These are phyloP conservation scores for Pyrochroa serraticornis DNA, from an alignment of 2,888 invertebrate genomes.

Conservation along the genomic window DNA sequence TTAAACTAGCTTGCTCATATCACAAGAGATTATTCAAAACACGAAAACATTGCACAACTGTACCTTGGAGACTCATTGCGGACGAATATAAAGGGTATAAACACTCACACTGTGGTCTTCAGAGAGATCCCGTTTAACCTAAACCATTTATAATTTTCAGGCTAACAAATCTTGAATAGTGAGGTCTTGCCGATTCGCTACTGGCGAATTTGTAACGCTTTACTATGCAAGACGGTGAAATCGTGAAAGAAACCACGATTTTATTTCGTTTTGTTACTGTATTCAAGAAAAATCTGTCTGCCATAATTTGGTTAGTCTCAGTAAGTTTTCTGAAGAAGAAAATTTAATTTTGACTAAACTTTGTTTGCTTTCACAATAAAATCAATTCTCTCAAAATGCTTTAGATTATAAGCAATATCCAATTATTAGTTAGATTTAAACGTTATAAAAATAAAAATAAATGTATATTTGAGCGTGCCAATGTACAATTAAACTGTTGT, in stretches of 20 bases:
- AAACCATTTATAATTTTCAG: not conserved
- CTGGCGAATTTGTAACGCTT: not conserved
- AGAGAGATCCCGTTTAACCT: slow-evolving; percentile 11
- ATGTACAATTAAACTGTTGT: too few relatives aligned
- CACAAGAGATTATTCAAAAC: slow-evolving; percentile 18
- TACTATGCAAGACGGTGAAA: slow-evolving; percentile 5
- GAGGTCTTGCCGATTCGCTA: too few relatives aligned
- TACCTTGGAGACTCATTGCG: slow-evolving; percentile 11
- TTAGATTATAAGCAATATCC: slow-evolving; percentile 2
- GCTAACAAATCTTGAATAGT: not conserved
- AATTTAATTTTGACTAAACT: slow-evolving; percentile 17
- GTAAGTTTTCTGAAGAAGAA: slow-evolving; percentile 15
- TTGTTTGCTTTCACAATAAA: slow-evolving; percentile 14
- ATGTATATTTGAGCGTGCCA: too few relatives aligned
- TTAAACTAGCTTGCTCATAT: slow-evolving; percentile 15
- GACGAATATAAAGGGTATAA: slow-evolving; percentile 25
- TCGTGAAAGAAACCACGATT: slow-evolving; percentile 9
- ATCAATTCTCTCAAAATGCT: slow-evolving; percentile 9
- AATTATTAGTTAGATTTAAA: not conserved
- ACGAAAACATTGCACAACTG: slow-evolving; percentile 25
- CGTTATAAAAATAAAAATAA: too few relatives aligned
- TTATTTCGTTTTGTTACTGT: slow-evolving; percentile 12
- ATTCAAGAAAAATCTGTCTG: slow-evolving; percentile 16
- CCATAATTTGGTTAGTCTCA: slow-evolving; percentile 18
- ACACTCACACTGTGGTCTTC: slow-evolving; percentile 17